These are phyloP conservation scores for Gambusia holbrooki DNA, from an alignment of 2,113 vertebrate genomes.

Conservation along the genomic window DNA sequence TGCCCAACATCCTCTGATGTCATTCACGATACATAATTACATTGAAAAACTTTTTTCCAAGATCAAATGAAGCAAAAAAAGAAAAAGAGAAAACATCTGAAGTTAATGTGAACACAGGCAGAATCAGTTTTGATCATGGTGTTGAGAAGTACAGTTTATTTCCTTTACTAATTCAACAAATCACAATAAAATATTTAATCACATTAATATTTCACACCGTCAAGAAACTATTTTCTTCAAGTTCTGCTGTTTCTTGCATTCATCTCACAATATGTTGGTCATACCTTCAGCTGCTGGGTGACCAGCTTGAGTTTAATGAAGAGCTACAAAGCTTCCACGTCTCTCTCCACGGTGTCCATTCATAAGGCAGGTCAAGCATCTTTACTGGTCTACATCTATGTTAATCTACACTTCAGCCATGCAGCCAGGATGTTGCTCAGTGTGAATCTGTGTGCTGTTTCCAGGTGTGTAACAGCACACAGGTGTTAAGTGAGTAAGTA, in stretches of 20 bases:
- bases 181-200: slow-evolving; percentile 76
- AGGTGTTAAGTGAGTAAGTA: slow-evolving; percentile 34
- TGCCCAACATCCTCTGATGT: slow-evolving; percentile 32
- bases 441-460: slow-evolving; percentile 37
- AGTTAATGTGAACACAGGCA: slow-evolving; percentile 39
- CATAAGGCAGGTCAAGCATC: slow-evolving; percentile 51
- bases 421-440: slow-evolving; percentile 46
- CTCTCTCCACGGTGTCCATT: slow-evolving; percentile 19
- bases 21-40: slow-evolving; percentile 22
- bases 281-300: slow-evolving; percentile 35
- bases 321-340: slow-evolving; percentile 19
- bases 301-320: slow-evolving; percentile 9
- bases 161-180: slow-evolving; percentile 61
- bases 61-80: slow-evolving; percentile 17
- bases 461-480: slow-evolving; percentile 12
- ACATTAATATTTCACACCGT: slow-evolving; percentile 73
- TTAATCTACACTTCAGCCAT: slow-evolving; percentile 64
- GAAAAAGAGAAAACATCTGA: slow-evolving; percentile 5
- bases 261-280: slow-evolving; percentile 30
- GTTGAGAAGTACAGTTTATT: slow-evolving; percentile 57
- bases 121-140: slow-evolving; percentile 19
- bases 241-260: slow-evolving; percentile 3
- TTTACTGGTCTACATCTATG: slow-evolving; percentile 56
- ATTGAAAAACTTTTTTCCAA: slow-evolving; percentile 20
- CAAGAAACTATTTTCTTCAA: slow-evolving; percentile 23